These are phyloP conservation scores for Burhinus oedicnemus DNA, from an alignment of 2,113 vertebrate species.

Conservation along the genomic window DNA sequence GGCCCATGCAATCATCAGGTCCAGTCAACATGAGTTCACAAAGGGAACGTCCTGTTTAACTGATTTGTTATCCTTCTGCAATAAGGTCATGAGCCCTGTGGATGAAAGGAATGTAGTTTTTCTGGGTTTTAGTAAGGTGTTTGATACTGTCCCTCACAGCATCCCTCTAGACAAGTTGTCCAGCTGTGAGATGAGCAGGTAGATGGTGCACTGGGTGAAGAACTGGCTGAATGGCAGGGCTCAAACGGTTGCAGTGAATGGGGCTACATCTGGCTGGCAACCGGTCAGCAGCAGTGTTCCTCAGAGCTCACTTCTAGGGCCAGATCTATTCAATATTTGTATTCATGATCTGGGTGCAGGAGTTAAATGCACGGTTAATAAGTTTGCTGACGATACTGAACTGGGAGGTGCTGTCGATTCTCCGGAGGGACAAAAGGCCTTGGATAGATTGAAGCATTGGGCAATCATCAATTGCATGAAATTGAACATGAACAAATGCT, in stretches of 20 bases:
- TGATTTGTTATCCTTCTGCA: neutral
- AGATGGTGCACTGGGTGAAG: neutral
- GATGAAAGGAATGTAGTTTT: neutral
- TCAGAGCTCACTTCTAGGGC: neutral
- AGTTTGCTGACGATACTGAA: neutral
- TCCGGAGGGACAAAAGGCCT: neutral
- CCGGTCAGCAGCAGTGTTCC: neutral
- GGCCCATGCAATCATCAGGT: neutral
- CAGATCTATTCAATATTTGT: neutral
- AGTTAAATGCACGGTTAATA: neutral
- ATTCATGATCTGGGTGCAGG: neutral
- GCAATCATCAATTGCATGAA: rapidly evolving
- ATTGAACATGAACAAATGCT: neutral
- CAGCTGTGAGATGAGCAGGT: neutral
- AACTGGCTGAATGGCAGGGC: neutral
- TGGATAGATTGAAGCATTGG: neutral
- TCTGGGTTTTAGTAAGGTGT: neutral
- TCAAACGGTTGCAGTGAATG: neutral
- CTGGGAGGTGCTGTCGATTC: neutral
- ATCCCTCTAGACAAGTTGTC: no score
- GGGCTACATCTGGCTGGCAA: neutral
- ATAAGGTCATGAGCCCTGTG: neutral
- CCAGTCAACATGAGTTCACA: neutral
- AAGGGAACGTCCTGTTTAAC: neutral
- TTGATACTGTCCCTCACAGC: neutral